A percentile compares a stretch with the other conserved stretches of the same genome.
phyloP scores from a whole-genome alignment of 2,797 vertebrate genomes.

The Scolopax rusticola region DNA sequence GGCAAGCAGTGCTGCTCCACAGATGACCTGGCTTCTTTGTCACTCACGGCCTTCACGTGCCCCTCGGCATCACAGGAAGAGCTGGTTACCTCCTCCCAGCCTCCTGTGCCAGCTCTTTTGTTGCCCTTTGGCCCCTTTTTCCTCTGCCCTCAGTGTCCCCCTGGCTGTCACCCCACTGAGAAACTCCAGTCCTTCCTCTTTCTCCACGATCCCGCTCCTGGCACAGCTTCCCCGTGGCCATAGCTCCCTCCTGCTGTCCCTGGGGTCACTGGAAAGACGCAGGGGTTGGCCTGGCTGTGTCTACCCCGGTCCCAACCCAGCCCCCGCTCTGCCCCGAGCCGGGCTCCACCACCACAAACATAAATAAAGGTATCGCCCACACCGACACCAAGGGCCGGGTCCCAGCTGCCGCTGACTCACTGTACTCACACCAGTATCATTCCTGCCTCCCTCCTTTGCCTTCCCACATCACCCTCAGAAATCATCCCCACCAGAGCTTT shows the following conservation, averaged over 20 bases:
- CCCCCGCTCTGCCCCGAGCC: background rate
- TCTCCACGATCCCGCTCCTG: accelerated
- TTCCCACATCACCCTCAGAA: background rate
- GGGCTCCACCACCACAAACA: accelerated
- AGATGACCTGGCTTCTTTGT: background rate
- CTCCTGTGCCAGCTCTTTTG: background rate
- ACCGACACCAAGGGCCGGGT: accelerated
- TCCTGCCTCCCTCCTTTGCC: background rate
- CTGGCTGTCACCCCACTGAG: accelerated
- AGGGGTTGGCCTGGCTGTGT: accelerated
- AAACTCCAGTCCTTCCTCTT: background rate
- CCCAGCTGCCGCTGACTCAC: background rate
- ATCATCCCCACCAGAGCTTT: accelerated
- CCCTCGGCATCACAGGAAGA: accelerated
- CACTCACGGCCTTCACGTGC: background rate
- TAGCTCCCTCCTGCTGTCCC: background rate
- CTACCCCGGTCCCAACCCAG: accelerated
- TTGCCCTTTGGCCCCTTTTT: background rate
- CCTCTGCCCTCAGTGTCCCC: background rate
- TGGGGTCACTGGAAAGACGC: accelerated
- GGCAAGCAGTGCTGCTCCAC: background rate
- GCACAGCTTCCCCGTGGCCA: accelerated
- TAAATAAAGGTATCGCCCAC: background rate
- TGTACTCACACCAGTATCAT: background rate
- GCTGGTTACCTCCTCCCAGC: background rate